Conservation (phyloP, 2,113 vertebrate species). For the Pitta sordida region DNA sequence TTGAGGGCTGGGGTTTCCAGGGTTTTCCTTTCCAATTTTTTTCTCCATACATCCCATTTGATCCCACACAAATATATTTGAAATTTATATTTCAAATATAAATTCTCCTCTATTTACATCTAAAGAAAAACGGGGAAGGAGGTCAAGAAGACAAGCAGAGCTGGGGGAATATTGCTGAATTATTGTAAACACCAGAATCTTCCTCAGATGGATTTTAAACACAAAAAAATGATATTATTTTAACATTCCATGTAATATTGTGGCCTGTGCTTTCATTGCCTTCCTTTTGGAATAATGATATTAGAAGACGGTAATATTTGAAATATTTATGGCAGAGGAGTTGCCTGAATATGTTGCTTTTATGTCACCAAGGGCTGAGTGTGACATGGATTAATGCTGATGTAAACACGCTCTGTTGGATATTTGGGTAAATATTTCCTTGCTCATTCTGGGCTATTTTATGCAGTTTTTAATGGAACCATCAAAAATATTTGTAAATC, state of each 20-base stretch:
- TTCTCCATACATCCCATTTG: neutral
- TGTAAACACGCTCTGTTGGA: neutral
- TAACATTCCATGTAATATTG: neutral
- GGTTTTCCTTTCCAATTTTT: neutral
- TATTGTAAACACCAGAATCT: neutral
- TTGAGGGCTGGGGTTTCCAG: neutral
- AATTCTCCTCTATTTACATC: neutral
- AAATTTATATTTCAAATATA: rapidly evolving
- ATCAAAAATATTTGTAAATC: conserved; percentile 51
- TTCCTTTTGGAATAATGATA: neutral
- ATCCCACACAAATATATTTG: neutral
- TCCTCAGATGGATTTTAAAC: neutral
- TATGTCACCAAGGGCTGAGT: neutral
- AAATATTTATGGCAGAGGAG: neutral
- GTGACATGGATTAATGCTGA: conserved; percentile 30
- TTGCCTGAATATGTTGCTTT: neutral
- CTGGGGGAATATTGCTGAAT: neutral
- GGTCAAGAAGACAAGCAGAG: neutral
- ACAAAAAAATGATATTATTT: neutral
- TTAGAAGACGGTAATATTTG: neutral
- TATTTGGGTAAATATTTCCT: conserved; percentile 32
- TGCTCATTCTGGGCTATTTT: conserved; percentile 1
- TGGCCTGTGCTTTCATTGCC: neutral
- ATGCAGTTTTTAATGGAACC: conserved; percentile 40
- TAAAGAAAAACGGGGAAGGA: neutral